Conservation (phyloP, 2,888 invertebrate species). For the Lissonota sp. region DNA sequence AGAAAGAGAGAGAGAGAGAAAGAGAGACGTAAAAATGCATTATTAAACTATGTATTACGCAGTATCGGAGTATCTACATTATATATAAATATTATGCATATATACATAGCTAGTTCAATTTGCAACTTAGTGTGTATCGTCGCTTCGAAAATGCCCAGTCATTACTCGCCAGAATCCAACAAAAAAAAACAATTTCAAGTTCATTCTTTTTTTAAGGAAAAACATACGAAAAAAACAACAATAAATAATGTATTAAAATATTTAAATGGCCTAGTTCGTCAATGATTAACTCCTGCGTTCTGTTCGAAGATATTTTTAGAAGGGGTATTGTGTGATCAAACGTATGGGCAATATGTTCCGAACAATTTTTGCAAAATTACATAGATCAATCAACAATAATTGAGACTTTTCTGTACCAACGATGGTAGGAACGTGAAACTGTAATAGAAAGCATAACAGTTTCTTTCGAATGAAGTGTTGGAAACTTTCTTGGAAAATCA, state of each 20-base stretch:
- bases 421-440: no score
- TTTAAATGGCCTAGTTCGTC: slow-evolving; percentile 45
- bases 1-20: slow-evolving; percentile 65
- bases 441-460: no score
- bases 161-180: slow-evolving; percentile 82
- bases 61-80: slow-evolving; percentile 79
- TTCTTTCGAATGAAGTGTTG: no score
- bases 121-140: slow-evolving; percentile 83
- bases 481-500: no score
- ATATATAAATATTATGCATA: slow-evolving; percentile 78
- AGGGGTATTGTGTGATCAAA: no score
- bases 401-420: no score
- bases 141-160: slow-evolving; percentile 82
- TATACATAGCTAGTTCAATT: slow-evolving; percentile 81
- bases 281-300: slow-evolving; percentile 19
- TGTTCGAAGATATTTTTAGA: neutral
- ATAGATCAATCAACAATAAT: no score
- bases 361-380: no score
- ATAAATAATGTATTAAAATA: slow-evolving; percentile 82
- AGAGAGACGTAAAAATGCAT: slow-evolving; percentile 74
- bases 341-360: no score
- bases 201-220: slow-evolving; percentile 83
- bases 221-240: slow-evolving; percentile 71
- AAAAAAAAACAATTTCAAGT: slow-evolving; percentile 80
- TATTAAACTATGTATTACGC: slow-evolving; percentile 77